Evolutionary conservation across 2,888 invertebrate species (phyloP).

Genomic region (Xestobium rufovillosum): DNA sequence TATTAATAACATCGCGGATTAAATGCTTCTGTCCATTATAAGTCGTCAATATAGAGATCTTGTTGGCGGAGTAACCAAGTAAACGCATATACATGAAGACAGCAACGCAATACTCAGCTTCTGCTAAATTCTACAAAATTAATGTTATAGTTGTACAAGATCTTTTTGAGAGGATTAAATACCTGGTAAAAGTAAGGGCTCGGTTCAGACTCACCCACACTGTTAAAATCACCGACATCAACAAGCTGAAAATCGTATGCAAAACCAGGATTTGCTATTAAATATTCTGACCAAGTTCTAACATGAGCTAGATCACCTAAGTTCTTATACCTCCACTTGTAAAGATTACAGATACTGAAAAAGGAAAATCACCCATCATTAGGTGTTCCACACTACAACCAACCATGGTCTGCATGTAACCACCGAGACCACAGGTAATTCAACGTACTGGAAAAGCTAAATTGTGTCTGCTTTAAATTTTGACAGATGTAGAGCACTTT

Average conservation of each 20-base stretch:
- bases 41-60: conserved; percentile 95
- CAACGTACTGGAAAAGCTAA: no score
- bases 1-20: conserved; percentile 90
- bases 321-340: conserved; percentile 94
- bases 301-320: conserved; percentile 93
- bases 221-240: conserved; percentile 95
- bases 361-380: no score
- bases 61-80: conserved; percentile 91
- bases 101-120: conserved; percentile 93
- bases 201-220: conserved; percentile 94
- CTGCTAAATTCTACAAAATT: conserved; percentile 63
- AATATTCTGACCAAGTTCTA: conserved; percentile 73
- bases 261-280: conserved; percentile 87
- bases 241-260: conserved; percentile 89
- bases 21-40: conserved; percentile 99
- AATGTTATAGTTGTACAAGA: conserved; percentile 8
- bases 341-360: conserved; percentile 79
- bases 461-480: no score
- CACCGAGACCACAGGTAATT: neutral
- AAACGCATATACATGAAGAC: conserved; percentile 98
- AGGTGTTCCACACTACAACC: no score
- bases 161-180: conserved; percentile 15
- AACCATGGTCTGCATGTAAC: no score
- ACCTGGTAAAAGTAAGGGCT: conserved; percentile 98
- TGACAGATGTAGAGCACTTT: no score